These are phyloP conservation scores for Littorina saxatilis DNA, from an alignment of 1,140 invertebrate species.

Conservation along the genomic window DNA sequence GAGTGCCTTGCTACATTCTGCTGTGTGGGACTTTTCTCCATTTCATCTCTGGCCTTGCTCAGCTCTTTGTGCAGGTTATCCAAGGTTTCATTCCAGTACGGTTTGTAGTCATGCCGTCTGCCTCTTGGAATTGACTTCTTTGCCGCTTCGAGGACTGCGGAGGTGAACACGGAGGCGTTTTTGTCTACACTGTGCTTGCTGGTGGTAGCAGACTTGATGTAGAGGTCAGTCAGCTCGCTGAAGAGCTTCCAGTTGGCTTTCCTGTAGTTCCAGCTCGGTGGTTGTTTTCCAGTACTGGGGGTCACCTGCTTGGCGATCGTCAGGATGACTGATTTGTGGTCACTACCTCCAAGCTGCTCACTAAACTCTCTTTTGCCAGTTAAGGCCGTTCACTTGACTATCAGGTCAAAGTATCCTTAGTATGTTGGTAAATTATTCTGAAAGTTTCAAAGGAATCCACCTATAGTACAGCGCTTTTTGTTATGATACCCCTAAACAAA, in stretches of 20 bases:
- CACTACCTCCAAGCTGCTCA: conserved; percentile 39
- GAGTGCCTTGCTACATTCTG: conserved; percentile 30
- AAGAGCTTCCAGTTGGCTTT: too few relatives aligned
- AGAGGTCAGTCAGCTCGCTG: conserved; percentile 34
- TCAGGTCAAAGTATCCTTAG: too few relatives aligned
- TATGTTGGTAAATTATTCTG: too few relatives aligned
- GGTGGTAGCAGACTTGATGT: conserved; percentile 17
- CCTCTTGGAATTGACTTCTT: background rate
- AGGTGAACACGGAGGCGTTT: background rate
- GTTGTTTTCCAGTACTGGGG: background rate
- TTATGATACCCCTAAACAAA: too few relatives aligned
- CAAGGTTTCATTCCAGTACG: too few relatives aligned
- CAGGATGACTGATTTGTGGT: conserved; percentile 27
- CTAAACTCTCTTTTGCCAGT: too few relatives aligned
- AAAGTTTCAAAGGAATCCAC: too few relatives aligned
- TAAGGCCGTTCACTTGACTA: too few relatives aligned
- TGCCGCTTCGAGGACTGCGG: conserved; percentile 19
- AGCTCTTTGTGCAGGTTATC: background rate
- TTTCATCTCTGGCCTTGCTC: background rate
- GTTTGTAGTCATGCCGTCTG: background rate
- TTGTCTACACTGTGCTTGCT: background rate
- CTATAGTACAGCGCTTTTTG: too few relatives aligned
- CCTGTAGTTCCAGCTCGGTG: conserved; percentile 13
- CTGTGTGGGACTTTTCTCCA: conserved; percentile 16
- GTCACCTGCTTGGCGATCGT: background rate